Percentiles rank a stretch among this genome's conserved stretches.
phyloP scores from a whole-genome alignment of 2,113 vertebrate species.

The Gnathonemus echidnorhynchus region DNA sequence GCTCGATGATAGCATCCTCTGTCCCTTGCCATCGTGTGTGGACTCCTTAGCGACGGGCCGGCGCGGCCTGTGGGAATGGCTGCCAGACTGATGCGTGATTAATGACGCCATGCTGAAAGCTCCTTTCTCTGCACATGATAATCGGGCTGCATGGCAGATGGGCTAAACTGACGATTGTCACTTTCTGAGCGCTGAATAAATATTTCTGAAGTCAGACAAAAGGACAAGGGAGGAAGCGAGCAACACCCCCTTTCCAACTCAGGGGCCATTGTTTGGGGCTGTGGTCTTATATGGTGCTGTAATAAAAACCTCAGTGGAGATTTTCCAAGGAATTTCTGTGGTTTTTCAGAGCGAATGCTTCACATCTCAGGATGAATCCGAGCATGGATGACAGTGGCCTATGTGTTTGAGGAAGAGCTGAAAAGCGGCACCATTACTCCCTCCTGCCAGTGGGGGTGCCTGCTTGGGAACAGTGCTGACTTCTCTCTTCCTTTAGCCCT shows the following conservation, averaged over 20 bases:
- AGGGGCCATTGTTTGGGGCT: neutral
- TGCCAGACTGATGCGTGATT: conserved; percentile 43
- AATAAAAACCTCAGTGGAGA: neutral
- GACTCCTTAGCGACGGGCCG: neutral
- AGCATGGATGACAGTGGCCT: neutral
- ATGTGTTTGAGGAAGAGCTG: neutral
- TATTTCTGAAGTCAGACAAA: conserved; percentile 40
- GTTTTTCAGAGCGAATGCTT: neutral
- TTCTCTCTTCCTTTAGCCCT: neutral
- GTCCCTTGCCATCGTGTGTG: neutral
- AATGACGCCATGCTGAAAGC: conserved; percentile 45
- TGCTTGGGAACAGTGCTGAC: neutral
- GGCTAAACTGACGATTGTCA: conserved; percentile 38
- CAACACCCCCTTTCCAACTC: neutral
- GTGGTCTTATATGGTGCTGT: neutral
- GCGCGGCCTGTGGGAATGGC: conserved; percentile 36
- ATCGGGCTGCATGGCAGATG: conserved; percentile 43
- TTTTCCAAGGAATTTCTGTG: neutral
- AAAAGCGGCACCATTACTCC: neutral
- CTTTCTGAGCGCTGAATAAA: conserved; percentile 34
- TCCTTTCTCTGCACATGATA: conserved; percentile 45
- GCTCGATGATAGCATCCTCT: neutral
- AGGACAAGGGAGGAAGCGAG: conserved; percentile 23
- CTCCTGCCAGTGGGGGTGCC: neutral
- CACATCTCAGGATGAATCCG: neutral